Evolutionary conservation across 1,140 invertebrate species (phyloP).

Genomic region (Glossosoma conforme): DNA sequence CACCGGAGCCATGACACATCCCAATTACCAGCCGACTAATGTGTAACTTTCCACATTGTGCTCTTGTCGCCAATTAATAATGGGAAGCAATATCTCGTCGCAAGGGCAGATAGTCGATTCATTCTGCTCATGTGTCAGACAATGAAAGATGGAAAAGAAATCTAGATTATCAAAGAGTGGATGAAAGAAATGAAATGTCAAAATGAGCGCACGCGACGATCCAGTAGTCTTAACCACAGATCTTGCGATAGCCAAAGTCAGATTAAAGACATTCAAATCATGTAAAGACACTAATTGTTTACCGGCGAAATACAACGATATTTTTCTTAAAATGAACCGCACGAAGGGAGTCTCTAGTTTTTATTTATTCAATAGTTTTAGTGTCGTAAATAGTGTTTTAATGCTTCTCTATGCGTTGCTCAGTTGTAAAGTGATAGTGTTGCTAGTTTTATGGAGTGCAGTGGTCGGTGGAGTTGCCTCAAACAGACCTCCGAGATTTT

Average conservation of each 20-base stretch:
- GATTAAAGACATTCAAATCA: slow-evolving; percentile 19
- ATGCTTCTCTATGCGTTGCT: too few relatives aligned
- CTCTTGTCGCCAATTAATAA: slow-evolving; percentile 5
- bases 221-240: slow-evolving; percentile 8
- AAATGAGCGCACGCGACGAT: slow-evolving; percentile 16
- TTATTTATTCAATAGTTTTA: too few relatives aligned
- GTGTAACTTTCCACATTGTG: slow-evolving; percentile 28
- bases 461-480: slow-evolving; percentile 35
- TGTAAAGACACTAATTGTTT: too few relatives aligned
- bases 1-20: slow-evolving; percentile 19
- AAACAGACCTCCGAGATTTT: slow-evolving; percentile 76
- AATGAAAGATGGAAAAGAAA: slow-evolving; percentile 1
- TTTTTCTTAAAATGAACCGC: too few relatives aligned
- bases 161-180: neutral
- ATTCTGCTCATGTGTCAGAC: neutral
- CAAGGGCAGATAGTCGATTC: slow-evolving; percentile 5
- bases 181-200: slow-evolving; percentile 7
- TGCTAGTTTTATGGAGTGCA: slow-evolving; percentile 3
- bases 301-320: too few relatives aligned
- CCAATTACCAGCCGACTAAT: slow-evolving; percentile 24
- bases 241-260: slow-evolving; percentile 21
- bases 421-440: neutral
- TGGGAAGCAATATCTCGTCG: slow-evolving; percentile 3
- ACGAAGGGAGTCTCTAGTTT: too few relatives aligned
- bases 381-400: too few relatives aligned